Evolutionary conservation across 2,797 vertebrate species (phyloP), one percentile per base, ranked within the genome.

Genomic region (Anableps anableps): DNA sequence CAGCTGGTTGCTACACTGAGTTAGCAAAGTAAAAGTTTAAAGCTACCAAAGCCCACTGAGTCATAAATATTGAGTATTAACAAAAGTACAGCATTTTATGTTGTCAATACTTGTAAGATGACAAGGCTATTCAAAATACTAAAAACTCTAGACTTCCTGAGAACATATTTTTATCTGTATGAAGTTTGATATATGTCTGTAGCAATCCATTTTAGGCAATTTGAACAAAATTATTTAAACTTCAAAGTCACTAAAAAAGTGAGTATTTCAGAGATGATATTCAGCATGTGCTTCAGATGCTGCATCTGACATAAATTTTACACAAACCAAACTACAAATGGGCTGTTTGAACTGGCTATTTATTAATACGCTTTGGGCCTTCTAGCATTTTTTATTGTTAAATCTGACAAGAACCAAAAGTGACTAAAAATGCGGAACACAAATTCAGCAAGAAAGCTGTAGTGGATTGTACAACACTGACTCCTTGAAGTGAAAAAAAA

Each of bases 361-460:
- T 83, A 82, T 85, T 83, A 76, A 81, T 72, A 75, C 11, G 11
- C 58, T 70, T 82, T 71, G 70, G 53, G 45, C 72, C 70, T 80
- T 41, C 21, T 76, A 51, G 70, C 60, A 38, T 75, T 75, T 79
- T 72, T 29, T 21, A 72, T 10, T 17, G 21, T 79, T 58, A 60
- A 26, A 29, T 45, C 45, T 34, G n/a, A 60, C 31, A 14, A 4
- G 8, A 34, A 10, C 16, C 41, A 5, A 60, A 45, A 3, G 50
- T 31, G 38, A 31, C 26, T 10, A 19, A 62, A n/a, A 45, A 45
- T 58, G 51, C 51, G 58, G 7, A 13, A 73, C 4, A 4, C 23
- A 58, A n/a, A 43, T 58, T 43, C 26, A 45, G 41, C 11, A 31
- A 38, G 8, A 60, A 58, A 21, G 21, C 26, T 31, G 1, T 13